Base-by-base conservation (phyloP, 2,888 invertebrate genomes). In the Julus scandinavius region DNA sequence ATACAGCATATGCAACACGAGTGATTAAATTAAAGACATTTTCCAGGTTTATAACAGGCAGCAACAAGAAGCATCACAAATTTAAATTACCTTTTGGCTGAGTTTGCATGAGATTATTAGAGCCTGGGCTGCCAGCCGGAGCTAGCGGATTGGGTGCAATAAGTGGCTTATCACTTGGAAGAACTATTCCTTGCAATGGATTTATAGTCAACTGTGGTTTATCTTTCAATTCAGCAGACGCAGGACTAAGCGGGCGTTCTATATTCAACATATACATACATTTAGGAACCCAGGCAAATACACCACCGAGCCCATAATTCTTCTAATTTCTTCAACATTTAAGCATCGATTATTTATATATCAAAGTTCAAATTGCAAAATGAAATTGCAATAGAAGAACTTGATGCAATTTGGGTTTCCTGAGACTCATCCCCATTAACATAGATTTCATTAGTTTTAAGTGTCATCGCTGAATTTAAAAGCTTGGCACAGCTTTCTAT, bases 211-310 rank as follows among this genome's bases (percentile, higher is more conserved):
- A 84, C 54, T 89, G 88, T 40, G 87, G 86, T 58, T 88, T 88
- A 45, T 89, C 54, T 89, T 90, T 90, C 45, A 83, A 88, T 38
- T 90, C 90, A n/a, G 90, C 54, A 15, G 90, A 63, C 58, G 91
- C 88, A 45, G 91, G 90, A 85, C 89, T 90, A 89, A 90, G 89
- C 84, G 91, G 90, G 85, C 91, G 89, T 89, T 90, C 90, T 90
- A 90, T 72, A 89, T 87, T 90, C 90, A 58, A 89, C 90, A 85
- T 80, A 85, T 6, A 84, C 58, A 58, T n/a, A 45, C 45, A 58
- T 58, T 58, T 58, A 58, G 58, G 58, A 54, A 58, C 58, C 58
- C 58, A 58, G n/a, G n/a, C 58, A 58, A 58, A n/a, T n/a, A 86
- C 50, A 63, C 29, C 40, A 87, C 45, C 13, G 49, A 83, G 38